These are phyloP conservation scores for Tridacna crocea DNA, from an alignment of 2,888 invertebrate species.

Conservation along the genomic window DNA sequence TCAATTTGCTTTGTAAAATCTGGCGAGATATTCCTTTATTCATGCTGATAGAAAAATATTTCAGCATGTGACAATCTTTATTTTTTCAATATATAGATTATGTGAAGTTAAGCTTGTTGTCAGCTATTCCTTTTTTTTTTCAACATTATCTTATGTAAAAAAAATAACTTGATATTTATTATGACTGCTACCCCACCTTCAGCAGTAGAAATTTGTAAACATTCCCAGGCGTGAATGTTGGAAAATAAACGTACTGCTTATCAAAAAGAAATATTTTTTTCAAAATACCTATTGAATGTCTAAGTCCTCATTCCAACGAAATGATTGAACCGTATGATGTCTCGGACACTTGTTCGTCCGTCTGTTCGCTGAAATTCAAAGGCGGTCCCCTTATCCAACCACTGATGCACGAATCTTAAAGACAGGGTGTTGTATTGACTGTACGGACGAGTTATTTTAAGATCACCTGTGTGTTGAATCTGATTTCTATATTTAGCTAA, in stretches of 20 bases:
- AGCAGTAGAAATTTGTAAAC: conserved; percentile 48
- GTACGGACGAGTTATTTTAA: conserved; percentile 56
- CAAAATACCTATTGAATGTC: conserved; percentile 43
- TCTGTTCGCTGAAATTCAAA: conserved; percentile 27
- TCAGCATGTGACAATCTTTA: no score
- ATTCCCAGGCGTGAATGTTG: conserved; percentile 18
- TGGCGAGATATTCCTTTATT: no score
- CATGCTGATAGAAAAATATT: no score
- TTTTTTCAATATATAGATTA: no score
- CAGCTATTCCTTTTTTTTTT: background rate
- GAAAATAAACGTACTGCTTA: no score
- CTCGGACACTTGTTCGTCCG: conserved; percentile 31
- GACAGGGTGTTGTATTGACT: conserved; percentile 58
- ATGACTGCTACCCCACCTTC: conserved; percentile 51
- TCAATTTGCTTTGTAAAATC: no score
- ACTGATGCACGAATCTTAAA: conserved; percentile 38
- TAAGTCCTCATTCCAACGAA: conserved; percentile 58
- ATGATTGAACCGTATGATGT: conserved; percentile 1
- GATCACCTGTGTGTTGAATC: conserved; percentile 60
- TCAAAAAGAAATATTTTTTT: no score
- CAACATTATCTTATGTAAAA: background rate
- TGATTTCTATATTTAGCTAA: conserved; percentile 51
- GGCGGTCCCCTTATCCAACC: conserved; percentile 27
- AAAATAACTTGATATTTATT: no score
- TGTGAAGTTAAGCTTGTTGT: no score